Base-by-base conservation (phyloP, 2,888 invertebrate species). In the Rhamphomyia laevipes region DNA sequence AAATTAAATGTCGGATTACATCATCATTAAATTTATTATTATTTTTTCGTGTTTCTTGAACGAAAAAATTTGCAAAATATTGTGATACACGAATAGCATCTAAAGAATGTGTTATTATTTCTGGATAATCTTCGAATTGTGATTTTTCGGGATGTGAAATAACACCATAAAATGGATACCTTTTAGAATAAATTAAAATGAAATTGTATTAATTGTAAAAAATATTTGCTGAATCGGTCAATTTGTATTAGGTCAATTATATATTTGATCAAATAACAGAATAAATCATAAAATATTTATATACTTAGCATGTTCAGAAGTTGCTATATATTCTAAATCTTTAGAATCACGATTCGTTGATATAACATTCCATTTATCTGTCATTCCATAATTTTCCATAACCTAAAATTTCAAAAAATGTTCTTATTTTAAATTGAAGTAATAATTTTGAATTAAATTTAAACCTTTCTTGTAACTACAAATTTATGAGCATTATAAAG, bases 91-190 rank as follows among this genome's bases (percentile, higher is more conserved):
- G 67, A 0, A 85, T 70, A 0, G 90, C 83, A 13, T 78, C 69
- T 1, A 60, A 47, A 0, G 76, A 73, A 61, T 91, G 91, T 0
- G 71, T 68, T 48, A 72, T 75, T 1, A n/a, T n/a, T n/a, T n/a
- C n/a, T n/a, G n/a, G n/a, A n/a, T n/a, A n/a, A n/a, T n/a, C n/a
- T n/a, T n/a, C 9, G 23, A 9, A 27, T 27, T 7, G 69, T 60
- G 79, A 82, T 64, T 94, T 94, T 68, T 95, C 95, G 0, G 94
- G 94, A 64, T 95, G 95, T 67, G 86, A 95, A 66, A 93, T 92
- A 0, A 86, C 75, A 1, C 84, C 92, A 67, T 85, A 94, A 63
- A 93, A 83, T 5, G 94, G 94, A 64, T 80, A 82, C 42, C 76
- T 78, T 65, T 6, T 59, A 60, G 45, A 48, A 27, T 30, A 46